Conservation (phyloP, 2,888 invertebrate species). For the Tenthredo distinguenda region DNA sequence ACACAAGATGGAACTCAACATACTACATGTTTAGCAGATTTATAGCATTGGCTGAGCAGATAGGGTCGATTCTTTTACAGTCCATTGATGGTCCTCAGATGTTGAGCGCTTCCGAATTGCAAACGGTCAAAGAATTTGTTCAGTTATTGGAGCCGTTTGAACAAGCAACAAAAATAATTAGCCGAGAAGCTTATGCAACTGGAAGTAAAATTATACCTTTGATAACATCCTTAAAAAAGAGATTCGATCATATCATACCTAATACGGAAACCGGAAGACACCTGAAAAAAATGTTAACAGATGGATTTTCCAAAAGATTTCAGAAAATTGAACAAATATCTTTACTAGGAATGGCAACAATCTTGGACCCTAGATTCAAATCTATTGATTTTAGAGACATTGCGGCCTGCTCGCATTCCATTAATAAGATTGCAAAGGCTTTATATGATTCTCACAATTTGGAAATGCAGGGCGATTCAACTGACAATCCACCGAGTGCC, state of each 20-base stretch:
- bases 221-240: slow-evolving; percentile 57
- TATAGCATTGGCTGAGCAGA: slow-evolving; percentile 57
- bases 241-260: slow-evolving; percentile 45
- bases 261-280: slow-evolving; percentile 49
- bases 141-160: slow-evolving; percentile 62
- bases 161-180: slow-evolving; percentile 60
- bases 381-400: slow-evolving; percentile 55
- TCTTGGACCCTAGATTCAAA: slow-evolving; percentile 57
- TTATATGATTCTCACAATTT: neutral
- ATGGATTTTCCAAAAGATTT: slow-evolving; percentile 54
- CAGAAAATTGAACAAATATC: slow-evolving; percentile 55
- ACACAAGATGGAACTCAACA: slow-evolving; percentile 62
- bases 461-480: slow-evolving; percentile 10
- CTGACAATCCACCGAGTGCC: slow-evolving; percentile 17
- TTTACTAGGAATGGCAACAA: slow-evolving; percentile 53
- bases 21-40: slow-evolving; percentile 60
- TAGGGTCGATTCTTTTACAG: slow-evolving; percentile 60
- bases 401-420: slow-evolving; percentile 54
- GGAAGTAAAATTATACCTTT: slow-evolving; percentile 58
- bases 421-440: slow-evolving; percentile 52
- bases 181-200: slow-evolving; percentile 62
- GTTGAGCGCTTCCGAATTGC: slow-evolving; percentile 58
- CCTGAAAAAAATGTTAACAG: slow-evolving; percentile 52
- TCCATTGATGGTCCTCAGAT: slow-evolving; percentile 55
- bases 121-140: slow-evolving; percentile 59